Conservation (phyloP, 2,888 invertebrate genomes). For the Platycheirus rosarum region DNA sequence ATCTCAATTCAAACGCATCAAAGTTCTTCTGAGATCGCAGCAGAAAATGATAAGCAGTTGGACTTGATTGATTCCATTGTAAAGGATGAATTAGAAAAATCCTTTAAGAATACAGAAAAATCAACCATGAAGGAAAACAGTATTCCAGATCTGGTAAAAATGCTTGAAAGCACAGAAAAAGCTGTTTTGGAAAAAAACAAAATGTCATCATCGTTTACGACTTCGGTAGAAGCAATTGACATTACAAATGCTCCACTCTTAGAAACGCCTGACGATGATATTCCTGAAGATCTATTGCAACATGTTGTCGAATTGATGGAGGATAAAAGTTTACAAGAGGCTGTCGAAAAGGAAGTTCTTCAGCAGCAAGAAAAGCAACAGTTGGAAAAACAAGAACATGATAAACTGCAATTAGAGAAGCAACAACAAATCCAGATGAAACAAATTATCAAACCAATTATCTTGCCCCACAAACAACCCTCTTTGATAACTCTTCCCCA, state of each 20-base stretch:
- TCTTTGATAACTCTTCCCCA: conserved; percentile 6
- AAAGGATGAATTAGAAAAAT: conserved; percentile 79
- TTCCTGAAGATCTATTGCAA: conserved; percentile 88
- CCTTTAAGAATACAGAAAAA: conserved; percentile 70
- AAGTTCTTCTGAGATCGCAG: conserved; percentile 80
- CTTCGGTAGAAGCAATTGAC: conserved; percentile 78
- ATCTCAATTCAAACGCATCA: conserved; percentile 82
- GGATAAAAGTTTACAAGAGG: conserved; percentile 88
- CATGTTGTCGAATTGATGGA: conserved; percentile 88
- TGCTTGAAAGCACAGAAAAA: conserved; percentile 82
- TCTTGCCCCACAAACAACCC: conserved; percentile 15
- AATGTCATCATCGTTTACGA: conserved; percentile 55
- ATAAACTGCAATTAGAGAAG: conserved; percentile 6
- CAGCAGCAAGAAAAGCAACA: conserved; percentile 63
- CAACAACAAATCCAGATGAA: not conserved
- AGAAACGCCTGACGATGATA: conserved; percentile 86
- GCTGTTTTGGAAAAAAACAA: conserved; percentile 75
- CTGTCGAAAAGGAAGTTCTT: conserved; percentile 85
- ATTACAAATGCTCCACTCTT: conserved; percentile 78
- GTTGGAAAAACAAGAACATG: conserved; percentile 3
- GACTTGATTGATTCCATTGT: conserved; percentile 82
- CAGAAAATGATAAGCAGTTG: conserved; percentile 81
- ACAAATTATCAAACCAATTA: conserved; percentile 7
- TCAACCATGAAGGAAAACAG: conserved; percentile 77
- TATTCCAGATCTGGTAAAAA: conserved; percentile 84